Evolutionary conservation across 2,888 invertebrate species (phyloP), one percentile per base, ranked within the genome.

Genomic region (Drosophila setosimentum): DNA sequence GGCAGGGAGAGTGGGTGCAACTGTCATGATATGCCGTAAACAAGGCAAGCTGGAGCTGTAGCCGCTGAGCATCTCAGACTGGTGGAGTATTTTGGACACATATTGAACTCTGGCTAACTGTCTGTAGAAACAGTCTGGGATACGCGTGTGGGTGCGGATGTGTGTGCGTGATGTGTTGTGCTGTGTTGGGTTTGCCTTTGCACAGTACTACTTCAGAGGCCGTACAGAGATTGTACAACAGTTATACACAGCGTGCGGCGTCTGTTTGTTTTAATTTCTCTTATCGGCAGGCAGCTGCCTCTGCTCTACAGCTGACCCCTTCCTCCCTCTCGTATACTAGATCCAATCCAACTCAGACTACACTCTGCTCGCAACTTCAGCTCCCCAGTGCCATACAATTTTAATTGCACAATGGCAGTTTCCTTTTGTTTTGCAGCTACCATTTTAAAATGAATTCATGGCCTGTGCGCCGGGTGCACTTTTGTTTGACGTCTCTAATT

Each of bases 361-460:
- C 67, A 57, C 55, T 45, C 68, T 42, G 30, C 68, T 61, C 35
- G 49, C 59, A 4, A 24, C 21, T 45, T 16, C 21, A 57, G 45
- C 71, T 90, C 90, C 90, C 89, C 72, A 80, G 69, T 76, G 87
- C 81, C 89, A 86, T 85, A 90, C 85, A 87, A 89, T 90, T 87
- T 87, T 90, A 87, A 87, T 87, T 87, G 87, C 85, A 90, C 87
- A 87, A 87, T 89, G 87, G 87, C 85, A 84, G 80, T 54, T 88
- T 83, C 59, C 87, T 78, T 79, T 87, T 89, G 90, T 89, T 89
- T 84, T 68, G 73, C 69, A 87, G 74, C 73, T 78, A 78, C 89
- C 78, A 87, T 87, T 87, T 90, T 82, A 79, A 89, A 87, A 87
- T 89, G 87, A 89, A 90, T 87, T 90, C 86, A 87, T 90, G 84